Conservation (phyloP, 2,113 vertebrate species). For the Lucifuga dentata region DNA sequence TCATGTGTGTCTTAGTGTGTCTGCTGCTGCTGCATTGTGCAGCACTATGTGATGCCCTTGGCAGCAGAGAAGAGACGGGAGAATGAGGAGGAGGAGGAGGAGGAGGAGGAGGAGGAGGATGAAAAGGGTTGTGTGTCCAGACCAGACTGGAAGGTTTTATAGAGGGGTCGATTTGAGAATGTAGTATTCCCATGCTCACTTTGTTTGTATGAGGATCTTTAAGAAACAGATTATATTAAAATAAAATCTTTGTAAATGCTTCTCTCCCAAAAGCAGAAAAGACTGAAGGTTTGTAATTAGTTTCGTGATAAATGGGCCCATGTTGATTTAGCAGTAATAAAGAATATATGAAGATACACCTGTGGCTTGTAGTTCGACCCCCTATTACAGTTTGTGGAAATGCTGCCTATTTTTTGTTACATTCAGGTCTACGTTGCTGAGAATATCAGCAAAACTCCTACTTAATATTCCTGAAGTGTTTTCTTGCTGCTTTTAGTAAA, state of each 20-base stretch:
- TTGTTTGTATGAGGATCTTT: conserved; percentile 38
- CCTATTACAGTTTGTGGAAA: conserved; percentile 1
- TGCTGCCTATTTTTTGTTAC: too few relatives aligned
- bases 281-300: conserved; percentile 26
- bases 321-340: conserved; percentile 26
- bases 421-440: background rate
- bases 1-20: conserved; percentile 47
- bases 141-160: background rate
- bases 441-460: background rate
- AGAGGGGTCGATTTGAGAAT: background rate
- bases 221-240: conserved; percentile 28
- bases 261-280: conserved; percentile 18
- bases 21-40: conserved; percentile 42
- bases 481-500: background rate
- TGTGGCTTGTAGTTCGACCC: background rate
- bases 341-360: conserved; percentile 12
- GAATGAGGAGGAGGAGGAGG: conserved; percentile 13
- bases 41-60: conserved; percentile 14
- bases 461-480: background rate
- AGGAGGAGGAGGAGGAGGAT: background rate
- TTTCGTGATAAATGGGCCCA: background rate
- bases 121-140: background rate
- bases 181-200: background rate
- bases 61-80: conserved; percentile 29
- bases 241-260: conserved; percentile 22